phyloP scores from a whole-genome alignment of 2,888 invertebrate genomes.

The Drosophila bunnanda region DNA sequence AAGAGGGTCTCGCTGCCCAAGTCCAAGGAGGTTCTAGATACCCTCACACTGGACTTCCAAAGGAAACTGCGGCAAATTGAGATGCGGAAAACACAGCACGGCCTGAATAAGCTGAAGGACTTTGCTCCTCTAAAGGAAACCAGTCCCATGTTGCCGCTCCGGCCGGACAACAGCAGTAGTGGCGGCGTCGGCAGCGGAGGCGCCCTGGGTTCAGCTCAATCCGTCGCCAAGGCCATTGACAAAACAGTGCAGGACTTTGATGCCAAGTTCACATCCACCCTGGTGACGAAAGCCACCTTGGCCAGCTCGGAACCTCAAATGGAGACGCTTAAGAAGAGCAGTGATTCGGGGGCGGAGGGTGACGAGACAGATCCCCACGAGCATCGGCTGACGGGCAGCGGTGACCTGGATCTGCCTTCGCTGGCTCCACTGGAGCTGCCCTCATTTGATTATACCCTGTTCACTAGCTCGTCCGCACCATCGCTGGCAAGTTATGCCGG shows the following conservation, averaged over 20 bases:
- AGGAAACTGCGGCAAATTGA: constrained; percentile 82
- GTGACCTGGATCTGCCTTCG: constrained; percentile 73
- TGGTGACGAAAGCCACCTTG: constrained; percentile 33
- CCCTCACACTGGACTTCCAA: constrained; percentile 80
- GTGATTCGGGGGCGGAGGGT: constrained; percentile 49
- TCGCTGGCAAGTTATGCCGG: constrained; percentile 61
- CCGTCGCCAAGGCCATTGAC: constrained; percentile 82
- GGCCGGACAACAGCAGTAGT: constrained; percentile 55
- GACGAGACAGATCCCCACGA: constrained; percentile 38
- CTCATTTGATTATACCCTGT: constrained; percentile 78
- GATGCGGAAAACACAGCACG: constrained; percentile 81
- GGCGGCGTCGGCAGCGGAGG: constrained; percentile 23
- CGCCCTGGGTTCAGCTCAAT: constrained; percentile 67
- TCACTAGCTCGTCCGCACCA: constrained; percentile 69
- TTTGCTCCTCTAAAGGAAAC: constrained; percentile 70
- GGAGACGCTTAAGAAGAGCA: constrained; percentile 50
- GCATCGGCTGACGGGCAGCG: constrained; percentile 29
- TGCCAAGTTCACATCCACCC: constrained; percentile 71
- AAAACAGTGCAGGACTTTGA: constrained; percentile 82
- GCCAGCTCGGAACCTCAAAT: constrained; percentile 51
- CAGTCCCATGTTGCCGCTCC: constrained; percentile 62
- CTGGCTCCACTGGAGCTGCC: constrained; percentile 83
- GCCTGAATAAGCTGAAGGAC: constrained; percentile 75
- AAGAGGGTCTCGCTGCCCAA: constrained; percentile 77
- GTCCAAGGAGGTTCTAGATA: constrained; percentile 80